Base-by-base conservation (phyloP, 2,797 vertebrate species). In the Sarcoramphus papa region DNA sequence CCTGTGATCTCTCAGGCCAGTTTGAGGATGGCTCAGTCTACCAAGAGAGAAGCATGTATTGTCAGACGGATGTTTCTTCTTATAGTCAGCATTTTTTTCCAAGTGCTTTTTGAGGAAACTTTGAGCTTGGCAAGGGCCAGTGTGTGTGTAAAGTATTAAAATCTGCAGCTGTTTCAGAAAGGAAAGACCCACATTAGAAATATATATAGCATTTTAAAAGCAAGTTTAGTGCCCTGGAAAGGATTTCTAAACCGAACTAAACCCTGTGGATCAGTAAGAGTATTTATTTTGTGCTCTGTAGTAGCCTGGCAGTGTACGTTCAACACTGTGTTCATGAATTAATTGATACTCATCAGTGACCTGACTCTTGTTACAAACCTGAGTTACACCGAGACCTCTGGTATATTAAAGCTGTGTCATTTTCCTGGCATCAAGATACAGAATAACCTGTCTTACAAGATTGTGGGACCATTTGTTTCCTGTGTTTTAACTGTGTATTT, bases 161-260 rank as follows among this genome's bases (percentile, higher is more conserved):
- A 91, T 90, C 64, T 3, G 6, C 90, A 95, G 51, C 87, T 93
- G 60, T 94, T 97, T 93, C 81, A 79, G 59, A 90, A 88, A 85
- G 40, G 80, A 86, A 90, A 83, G 57, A 40, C 85, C 47, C 25
- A 4, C 74, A 73, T 85, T 95, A 92, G 64, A 93, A 92, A 86
- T 95, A 97, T 60, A 92, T 74, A 93, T 92, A 91, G 83, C 59
- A 60, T 93, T 96, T 93, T 56, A 85, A 96, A 88, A 95, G 56
- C 63, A 92, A 60, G 47, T 81, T 87, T 84, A 92, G 41, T 91
- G 37, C 53, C 72, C 60, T 93, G 92, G 83, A 82, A 94, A 70
- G 64, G 78, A 88, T 91, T 93, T 92, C 43, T 85, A 63, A 90
- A 93, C 73, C 10, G 48, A 69, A 40, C 75, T 95, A 85, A 92